Evolutionary conservation across 1,140 invertebrate species (phyloP).

Genomic region (Drosophila watanabei): DNA sequence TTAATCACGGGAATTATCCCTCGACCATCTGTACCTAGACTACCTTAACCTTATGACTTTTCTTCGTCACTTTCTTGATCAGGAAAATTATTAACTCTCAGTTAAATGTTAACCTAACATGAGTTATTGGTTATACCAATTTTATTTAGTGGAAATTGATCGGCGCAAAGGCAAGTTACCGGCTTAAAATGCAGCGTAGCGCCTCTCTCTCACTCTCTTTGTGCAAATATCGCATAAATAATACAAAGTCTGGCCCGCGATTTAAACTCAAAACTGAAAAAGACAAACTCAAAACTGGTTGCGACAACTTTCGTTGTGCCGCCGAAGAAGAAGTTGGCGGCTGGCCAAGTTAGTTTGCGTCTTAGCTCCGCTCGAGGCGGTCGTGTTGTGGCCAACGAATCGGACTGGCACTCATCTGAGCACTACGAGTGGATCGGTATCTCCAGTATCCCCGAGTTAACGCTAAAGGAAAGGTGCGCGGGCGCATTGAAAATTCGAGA

Average conservation of each 20-base stretch:
- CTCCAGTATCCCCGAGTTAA: constrained; percentile 3
- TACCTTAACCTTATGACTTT: neutral
- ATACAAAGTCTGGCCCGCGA: constrained; percentile 2
- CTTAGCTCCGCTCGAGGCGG: constrained; percentile 65
- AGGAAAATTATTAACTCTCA: neutral
- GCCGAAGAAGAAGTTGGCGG: constrained; percentile 39
- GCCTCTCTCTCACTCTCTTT: neutral
- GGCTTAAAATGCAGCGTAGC: constrained; percentile 20
- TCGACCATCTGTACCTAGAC: too few species aligned
- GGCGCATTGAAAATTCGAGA: constrained; percentile 46
- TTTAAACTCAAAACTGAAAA: constrained; percentile 18
- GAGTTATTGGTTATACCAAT: neutral
- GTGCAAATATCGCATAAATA: neutral
- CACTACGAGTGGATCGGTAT: neutral
- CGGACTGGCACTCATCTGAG: neutral
- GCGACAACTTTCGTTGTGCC: constrained; percentile 71
- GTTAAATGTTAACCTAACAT: neutral
- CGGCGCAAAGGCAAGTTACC: constrained; percentile 15
- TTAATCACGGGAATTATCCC: too few species aligned
- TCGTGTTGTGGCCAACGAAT: constrained; percentile 28
- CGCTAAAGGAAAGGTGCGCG: constrained; percentile 68
- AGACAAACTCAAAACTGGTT: constrained; percentile 60
- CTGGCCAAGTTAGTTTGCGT: constrained; percentile 66
- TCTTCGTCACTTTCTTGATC: neutral
- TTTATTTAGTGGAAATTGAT: neutral